Percentiles rank a stretch among this genome's conserved stretches.
Evolutionary conservation across 1,140 invertebrate genomes (phyloP).

Genomic region (Muscidifurax raptorellus): DNA sequence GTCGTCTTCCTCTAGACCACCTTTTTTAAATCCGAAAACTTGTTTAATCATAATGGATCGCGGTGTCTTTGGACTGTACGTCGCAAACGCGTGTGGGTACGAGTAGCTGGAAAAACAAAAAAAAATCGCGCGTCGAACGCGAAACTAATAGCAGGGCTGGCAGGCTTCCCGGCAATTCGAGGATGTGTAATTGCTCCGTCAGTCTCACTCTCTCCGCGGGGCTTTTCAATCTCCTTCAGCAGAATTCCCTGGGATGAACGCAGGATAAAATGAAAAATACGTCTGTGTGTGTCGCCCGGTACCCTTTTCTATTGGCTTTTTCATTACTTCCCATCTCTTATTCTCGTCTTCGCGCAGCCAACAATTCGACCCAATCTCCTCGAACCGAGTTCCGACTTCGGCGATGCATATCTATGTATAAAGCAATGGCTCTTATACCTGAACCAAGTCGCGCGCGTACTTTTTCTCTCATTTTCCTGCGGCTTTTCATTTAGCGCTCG

Average conservation of each 20-base stretch:
- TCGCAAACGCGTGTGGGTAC: neutral
- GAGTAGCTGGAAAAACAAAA: neutral
- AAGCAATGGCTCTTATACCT: conserved; percentile 24
- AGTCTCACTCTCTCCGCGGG: neutral
- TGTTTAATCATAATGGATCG: neutral
- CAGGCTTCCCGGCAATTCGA: neutral
- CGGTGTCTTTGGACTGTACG: neutral
- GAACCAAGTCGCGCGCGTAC: neutral
- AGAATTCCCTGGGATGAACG: neutral
- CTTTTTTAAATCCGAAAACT: neutral
- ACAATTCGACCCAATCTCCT: neutral
- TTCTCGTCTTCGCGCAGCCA: neutral
- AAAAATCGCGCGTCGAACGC: no score
- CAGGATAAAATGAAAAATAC: neutral
- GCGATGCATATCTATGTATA: neutral
- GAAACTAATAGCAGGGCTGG: neutral
- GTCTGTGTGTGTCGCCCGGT: neutral
- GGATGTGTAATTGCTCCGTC: neutral
- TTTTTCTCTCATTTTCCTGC: neutral
- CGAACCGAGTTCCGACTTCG: conserved; percentile 14
- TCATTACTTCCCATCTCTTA: conserved; percentile 28
- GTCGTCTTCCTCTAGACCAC: neutral
- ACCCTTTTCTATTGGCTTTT: neutral
- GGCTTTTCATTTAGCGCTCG: neutral
- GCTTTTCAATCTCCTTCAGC: neutral